phyloP scores from a whole-genome alignment of 2,797 vertebrate genomes.

The Nyctibius grandis region DNA sequence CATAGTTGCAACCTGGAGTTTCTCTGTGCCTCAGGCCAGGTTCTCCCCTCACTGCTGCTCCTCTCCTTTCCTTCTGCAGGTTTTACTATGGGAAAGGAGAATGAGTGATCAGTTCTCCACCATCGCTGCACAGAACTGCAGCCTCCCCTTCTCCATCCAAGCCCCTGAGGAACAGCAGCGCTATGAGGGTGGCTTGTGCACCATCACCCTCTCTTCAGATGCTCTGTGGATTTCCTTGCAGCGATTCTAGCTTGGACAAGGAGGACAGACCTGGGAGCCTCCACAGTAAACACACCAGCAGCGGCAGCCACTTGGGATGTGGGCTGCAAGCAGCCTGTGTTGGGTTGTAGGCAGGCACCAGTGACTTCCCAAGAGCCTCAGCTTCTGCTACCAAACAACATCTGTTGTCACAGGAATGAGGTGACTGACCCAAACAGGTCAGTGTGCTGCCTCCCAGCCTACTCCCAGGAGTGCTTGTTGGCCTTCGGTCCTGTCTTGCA shows the following conservation, averaged over 20 bases:
- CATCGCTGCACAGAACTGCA: background rate
- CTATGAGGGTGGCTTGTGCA: background rate
- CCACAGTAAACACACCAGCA: background rate
- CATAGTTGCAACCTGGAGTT: background rate
- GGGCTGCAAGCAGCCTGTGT: background rate
- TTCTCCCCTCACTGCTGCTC: background rate
- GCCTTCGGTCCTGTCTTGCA: background rate
- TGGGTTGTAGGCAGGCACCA: background rate
- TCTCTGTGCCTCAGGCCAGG: background rate
- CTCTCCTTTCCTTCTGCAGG: background rate
- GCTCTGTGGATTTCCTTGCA: background rate
- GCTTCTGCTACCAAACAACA: background rate
- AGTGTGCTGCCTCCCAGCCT: background rate
- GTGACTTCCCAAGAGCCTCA: background rate
- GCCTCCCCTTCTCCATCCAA: background rate
- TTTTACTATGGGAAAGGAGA: background rate
- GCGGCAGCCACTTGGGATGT: background rate
- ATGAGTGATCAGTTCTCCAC: background rate
- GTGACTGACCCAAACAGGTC: background rate
- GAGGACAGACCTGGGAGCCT: background rate
- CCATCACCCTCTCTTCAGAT: background rate
- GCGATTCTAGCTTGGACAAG: background rate
- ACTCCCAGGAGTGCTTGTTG: background rate
- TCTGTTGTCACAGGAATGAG: background rate
- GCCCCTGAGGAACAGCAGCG: fast-evolving